These are phyloP conservation scores for Oxyscelio sp. DNA, from an alignment of 2,888 invertebrate species.

Conservation along the genomic window DNA sequence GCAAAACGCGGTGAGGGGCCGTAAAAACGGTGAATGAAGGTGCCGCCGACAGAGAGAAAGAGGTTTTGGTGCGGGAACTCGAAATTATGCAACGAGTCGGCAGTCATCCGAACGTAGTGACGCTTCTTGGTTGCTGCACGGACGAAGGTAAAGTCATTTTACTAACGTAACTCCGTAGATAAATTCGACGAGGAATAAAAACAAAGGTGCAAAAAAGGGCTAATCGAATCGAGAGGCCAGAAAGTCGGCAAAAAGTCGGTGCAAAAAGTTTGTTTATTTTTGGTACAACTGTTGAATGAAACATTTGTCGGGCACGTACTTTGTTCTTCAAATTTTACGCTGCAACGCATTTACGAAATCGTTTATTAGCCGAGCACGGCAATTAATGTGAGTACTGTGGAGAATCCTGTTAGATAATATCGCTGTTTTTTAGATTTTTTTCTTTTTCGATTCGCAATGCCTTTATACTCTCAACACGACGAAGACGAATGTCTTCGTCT, in stretches of 20 bases:
- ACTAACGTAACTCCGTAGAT: too few species aligned
- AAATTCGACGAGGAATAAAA: too few species aligned
- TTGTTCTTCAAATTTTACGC: constrained; percentile 11
- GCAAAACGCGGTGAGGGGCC: too few species aligned
- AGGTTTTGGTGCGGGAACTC: too few species aligned
- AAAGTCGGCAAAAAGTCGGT: not conserved
- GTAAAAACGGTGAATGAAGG: too few species aligned
- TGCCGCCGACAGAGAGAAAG: too few species aligned
- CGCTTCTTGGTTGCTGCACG: too few species aligned
- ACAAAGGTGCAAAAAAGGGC: too few species aligned
- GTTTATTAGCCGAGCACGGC: constrained; percentile 25
- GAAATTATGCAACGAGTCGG: too few species aligned
- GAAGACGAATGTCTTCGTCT: constrained; percentile 68
- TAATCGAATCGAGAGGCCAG: not conserved
- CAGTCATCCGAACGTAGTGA: too few species aligned
- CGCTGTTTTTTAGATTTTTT: constrained; percentile 40
- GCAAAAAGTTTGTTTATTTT: not conserved
- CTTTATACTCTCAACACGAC: constrained; percentile 70
- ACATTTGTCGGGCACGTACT: not conserved
- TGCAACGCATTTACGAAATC: constrained; percentile 24
- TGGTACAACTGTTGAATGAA: not conserved
- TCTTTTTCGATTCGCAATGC: constrained; percentile 45
- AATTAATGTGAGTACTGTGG: constrained; percentile 58
- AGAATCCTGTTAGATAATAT: constrained; percentile 64
- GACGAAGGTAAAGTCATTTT: too few species aligned